A percentile compares a stretch with the other conserved stretches of the same genome.
These are phyloP conservation scores for Dipodomys stephensi DNA, from an alignment of 2,113 vertebrate genomes.

Conservation along the genomic window DNA sequence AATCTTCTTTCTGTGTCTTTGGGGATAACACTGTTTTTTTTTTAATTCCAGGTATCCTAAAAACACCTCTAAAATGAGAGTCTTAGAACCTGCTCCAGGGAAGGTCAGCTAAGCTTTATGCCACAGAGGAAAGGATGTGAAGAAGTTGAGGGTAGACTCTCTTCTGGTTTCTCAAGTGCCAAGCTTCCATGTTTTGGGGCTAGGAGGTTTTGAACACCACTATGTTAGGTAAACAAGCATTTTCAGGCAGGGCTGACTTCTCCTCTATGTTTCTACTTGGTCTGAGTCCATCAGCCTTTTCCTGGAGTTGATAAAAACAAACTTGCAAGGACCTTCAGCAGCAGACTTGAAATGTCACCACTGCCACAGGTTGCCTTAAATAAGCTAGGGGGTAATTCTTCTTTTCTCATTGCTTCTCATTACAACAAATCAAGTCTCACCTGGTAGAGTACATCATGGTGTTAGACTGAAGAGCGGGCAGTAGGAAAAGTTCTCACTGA, in stretches of 20 bases:
- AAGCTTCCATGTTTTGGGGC: neutral
- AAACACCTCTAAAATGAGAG: neutral
- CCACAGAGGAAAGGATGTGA: neutral
- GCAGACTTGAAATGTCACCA: neutral
- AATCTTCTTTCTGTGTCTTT: neutral
- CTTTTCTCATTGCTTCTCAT: conserved; percentile 14
- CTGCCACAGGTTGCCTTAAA: neutral
- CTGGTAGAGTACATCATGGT: conserved; percentile 7
- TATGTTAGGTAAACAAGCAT: neutral
- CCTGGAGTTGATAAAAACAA: neutral
- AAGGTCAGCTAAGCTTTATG: neutral
- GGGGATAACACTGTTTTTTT: neutral
- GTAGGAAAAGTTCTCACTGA: neutral
- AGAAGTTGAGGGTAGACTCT: neutral
- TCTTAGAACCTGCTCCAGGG: neutral
- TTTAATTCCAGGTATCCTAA: neutral
- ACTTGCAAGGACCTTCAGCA: neutral
- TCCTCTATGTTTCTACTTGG: too few species aligned
- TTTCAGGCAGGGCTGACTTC: neutral
- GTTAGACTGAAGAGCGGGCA: conserved; percentile 21
- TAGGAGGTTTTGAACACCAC: too few species aligned
- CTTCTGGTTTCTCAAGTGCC: neutral
- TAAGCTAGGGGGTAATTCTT: neutral
- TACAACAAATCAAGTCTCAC: neutral
- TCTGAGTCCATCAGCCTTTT: too few species aligned